Base-by-base conservation (phyloP, 2,888 invertebrate genomes). In the Drosophila birchii region DNA sequence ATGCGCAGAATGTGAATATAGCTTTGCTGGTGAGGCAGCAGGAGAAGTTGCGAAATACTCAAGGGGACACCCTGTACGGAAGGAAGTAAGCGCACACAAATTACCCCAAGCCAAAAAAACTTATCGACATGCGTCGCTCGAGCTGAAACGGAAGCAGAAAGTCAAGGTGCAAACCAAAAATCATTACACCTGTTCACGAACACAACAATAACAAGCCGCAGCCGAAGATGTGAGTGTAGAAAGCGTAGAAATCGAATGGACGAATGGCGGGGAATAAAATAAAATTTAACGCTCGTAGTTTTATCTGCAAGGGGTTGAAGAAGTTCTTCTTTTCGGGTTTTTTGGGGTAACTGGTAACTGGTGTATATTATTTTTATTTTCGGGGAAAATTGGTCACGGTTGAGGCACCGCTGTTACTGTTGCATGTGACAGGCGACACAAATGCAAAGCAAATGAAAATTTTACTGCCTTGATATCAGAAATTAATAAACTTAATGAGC, bases 111-210 rank as follows among this genome's bases (percentile, higher is more conserved):
- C 68, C 61, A 54, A 53, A 74, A 74, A 72, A 75, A 80, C 32
- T 51, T 80, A 88, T 86, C 72, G 86, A 75, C 76, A 75, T 64
- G 75, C 63, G 41, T 36, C 34, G 47, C 44, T 60, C 45, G 41
- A 45, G 58, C 60, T 56, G 60, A 69, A 75, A 78, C 86, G 83
- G 86, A 86, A 83, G 80, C 81, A 78, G 63, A 79, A 72, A 87
- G 90, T 80, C 87, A 86, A 89, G 88, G 86, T 86, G 86, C 86
- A 88, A 85, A 72, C 69, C 54, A 75, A 73, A 90, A 86, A 90
- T 90, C 87, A 85, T 89, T 90, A 81, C 88, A 88, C 90, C 88
- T 90, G 88, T 89, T 85, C 84, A 60, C 44, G 39, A 67, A 67
- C 51, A 51, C 57, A 60, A 26, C 41, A 34, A 12, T 11, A 11